These are phyloP conservation scores for Chydorus sphaericus DNA, from an alignment of 2,888 invertebrate species.

Conservation along the genomic window DNA sequence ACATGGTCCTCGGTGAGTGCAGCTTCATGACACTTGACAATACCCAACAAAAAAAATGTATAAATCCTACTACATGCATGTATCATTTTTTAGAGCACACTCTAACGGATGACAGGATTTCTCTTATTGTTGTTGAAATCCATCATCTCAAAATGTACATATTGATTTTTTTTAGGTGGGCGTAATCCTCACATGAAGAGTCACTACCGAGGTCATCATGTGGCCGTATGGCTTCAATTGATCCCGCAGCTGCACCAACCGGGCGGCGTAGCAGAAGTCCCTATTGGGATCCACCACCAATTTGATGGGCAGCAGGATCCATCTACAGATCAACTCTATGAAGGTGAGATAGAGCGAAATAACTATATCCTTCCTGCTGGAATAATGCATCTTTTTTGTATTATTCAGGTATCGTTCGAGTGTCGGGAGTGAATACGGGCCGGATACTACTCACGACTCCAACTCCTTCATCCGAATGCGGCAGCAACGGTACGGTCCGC, in stretches of 20 bases:
- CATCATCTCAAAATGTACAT: background rate
- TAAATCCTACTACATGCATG: background rate
- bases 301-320: background rate
- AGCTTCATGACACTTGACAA: too few species aligned
- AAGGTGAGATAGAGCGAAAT: too few species aligned
- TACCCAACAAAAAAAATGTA: too few species aligned
- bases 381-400: too few species aligned
- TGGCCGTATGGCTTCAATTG: conserved; percentile 72
- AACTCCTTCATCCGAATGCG: too few species aligned
- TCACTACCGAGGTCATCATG: conserved; percentile 76
- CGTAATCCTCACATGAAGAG: conserved; percentile 43
- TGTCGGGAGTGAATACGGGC: too few species aligned
- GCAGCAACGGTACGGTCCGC: too few species aligned
- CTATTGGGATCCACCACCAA: conserved; percentile 20
- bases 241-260: conserved; percentile 72
- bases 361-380: too few species aligned
- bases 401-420: too few species aligned
- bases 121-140: background rate
- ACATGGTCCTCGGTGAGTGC: conserved; percentile 5
- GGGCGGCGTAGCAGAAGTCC: conserved; percentile 58
- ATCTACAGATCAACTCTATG: background rate
- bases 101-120: background rate
- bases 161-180: conserved; percentile 18
- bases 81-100: background rate
- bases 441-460: too few species aligned